Evolutionary conservation across 2,797 vertebrate genomes (phyloP).

Genomic region (Leuciscus waleckii): DNA sequence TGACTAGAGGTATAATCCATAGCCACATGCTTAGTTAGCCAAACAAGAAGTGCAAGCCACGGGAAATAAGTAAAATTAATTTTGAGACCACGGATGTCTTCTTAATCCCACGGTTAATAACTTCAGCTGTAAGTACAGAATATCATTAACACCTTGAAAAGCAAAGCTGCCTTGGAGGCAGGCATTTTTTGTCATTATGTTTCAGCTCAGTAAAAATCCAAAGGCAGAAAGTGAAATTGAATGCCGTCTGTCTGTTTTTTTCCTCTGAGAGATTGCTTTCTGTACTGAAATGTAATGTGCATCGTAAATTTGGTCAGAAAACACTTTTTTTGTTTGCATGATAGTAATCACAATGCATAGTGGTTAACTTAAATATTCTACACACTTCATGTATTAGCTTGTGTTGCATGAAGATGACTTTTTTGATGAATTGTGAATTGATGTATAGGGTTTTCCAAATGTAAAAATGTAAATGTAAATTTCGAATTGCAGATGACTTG

Average conservation of each 20-base stretch:
- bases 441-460: not conserved
- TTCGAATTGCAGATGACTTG: not conserved
- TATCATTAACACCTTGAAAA: slow-evolving; percentile 72
- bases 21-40: slow-evolving; percentile 56
- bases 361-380: slow-evolving; percentile 13
- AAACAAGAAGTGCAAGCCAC: slow-evolving; percentile 54
- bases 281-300: slow-evolving; percentile 8
- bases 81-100: slow-evolving; percentile 56
- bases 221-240: slow-evolving; percentile 60
- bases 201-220: slow-evolving; percentile 65
- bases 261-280: slow-evolving; percentile 16
- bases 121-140: slow-evolving; percentile 64
- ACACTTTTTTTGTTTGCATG: not conserved
- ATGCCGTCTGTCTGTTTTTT: slow-evolving; percentile 38
- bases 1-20: slow-evolving; percentile 48
- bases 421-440: not conserved
- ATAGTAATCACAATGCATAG: not conserved
- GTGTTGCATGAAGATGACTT: not conserved
- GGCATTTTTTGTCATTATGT: slow-evolving; percentile 62
- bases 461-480: not conserved
- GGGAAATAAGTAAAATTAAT: slow-evolving; percentile 48
- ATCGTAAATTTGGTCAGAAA: slow-evolving; percentile 30
- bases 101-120: slow-evolving; percentile 70
- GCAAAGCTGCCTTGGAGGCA: slow-evolving; percentile 63
- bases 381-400: slow-evolving; percentile 3